These are phyloP conservation scores for Lynx canadensis DNA, from an alignment of 2,113 vertebrate genomes.

Conservation along the genomic window DNA sequence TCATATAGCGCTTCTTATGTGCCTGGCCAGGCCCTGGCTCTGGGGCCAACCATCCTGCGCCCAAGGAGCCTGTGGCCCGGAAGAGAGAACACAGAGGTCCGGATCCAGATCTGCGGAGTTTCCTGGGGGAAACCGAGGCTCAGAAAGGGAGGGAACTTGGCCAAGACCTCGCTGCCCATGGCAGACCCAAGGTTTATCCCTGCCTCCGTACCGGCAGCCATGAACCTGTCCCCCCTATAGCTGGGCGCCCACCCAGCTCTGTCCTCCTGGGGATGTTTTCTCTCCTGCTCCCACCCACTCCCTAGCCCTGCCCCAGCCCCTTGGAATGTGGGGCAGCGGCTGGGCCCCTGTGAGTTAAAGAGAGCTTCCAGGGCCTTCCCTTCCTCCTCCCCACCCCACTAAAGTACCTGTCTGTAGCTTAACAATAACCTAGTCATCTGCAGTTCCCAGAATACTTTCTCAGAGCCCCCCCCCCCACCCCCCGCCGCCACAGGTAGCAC, in stretches of 20 bases:
- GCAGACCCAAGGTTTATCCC: background rate
- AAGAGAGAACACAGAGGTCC: background rate
- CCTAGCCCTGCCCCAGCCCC: background rate
- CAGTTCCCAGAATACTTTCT: background rate
- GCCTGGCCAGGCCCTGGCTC: background rate
- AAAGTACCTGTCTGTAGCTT: too few relatives aligned
- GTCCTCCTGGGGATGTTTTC: background rate
- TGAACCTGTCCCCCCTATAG: background rate
- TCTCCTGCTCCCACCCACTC: background rate
- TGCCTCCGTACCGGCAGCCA: background rate
- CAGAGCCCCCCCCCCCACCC: background rate
- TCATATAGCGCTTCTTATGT: rapidly evolving
- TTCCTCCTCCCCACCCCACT: background rate
- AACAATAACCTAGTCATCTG: background rate
- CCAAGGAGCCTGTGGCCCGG: background rate
- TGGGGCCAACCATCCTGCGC: background rate
- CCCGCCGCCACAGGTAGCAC: background rate
- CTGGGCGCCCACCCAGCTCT: background rate
- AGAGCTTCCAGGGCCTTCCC: background rate
- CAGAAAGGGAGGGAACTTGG: background rate
- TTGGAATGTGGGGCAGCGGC: background rate
- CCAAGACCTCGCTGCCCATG: background rate
- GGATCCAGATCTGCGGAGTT: background rate
- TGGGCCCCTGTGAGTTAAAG: background rate
- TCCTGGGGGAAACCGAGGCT: background rate